Evolutionary conservation across 2,888 invertebrate species (phyloP).

Genomic region (Mythimna ferrago): DNA sequence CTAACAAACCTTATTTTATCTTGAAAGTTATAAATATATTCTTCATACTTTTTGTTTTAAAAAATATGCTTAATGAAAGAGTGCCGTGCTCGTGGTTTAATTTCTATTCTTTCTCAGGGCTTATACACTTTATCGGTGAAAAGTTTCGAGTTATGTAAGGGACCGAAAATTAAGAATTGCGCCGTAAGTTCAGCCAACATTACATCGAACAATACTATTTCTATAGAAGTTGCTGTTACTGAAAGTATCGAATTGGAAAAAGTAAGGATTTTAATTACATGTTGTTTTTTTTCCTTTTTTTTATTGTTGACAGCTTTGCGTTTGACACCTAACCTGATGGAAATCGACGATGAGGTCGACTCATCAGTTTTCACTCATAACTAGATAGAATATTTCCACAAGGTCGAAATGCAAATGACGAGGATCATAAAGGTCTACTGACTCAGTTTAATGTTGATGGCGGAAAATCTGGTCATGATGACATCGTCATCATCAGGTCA

Average conservation of each 20-base stretch:
- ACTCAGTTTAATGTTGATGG: neutral
- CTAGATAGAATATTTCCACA: neutral
- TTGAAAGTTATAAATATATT: no score
- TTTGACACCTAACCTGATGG: no score
- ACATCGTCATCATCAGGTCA: neutral
- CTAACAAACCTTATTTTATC: neutral
- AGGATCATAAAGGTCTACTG: neutral
- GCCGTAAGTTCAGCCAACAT: neutral
- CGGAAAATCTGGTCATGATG: neutral
- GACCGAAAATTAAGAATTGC: conserved; percentile 34
- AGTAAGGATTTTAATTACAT: conserved; percentile 15
- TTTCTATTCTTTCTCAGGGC: conserved; percentile 17
- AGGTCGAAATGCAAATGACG: neutral
- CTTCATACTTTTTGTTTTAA: no score
- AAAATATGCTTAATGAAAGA: no score
- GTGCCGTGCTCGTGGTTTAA: neutral
- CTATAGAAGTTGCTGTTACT: conserved; percentile 7
- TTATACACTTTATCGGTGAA: conserved; percentile 15
- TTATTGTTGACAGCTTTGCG: no score
- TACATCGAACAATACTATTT: neutral
- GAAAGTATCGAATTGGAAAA: conserved; percentile 27
- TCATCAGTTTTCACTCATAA: no score
- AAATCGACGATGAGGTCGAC: no score
- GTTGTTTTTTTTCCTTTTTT: no score
- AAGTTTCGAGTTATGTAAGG: conserved; percentile 30